Evolutionary conservation across 2,888 invertebrate genomes (phyloP), one percentile per base, ranked within the genome.

Genomic region (Chloroclystis v-ata): DNA sequence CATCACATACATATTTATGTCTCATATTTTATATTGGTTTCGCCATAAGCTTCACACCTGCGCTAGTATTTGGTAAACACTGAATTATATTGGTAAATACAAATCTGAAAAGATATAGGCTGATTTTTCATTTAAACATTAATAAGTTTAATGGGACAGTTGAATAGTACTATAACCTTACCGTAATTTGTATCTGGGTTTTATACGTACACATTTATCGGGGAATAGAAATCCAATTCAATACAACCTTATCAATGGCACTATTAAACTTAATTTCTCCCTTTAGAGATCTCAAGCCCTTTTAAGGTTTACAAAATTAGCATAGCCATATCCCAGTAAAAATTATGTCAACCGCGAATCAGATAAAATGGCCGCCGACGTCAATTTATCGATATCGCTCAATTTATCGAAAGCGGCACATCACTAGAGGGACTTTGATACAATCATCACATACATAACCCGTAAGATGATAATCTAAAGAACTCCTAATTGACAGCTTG

Each of bases 401-500:
- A 38, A 37, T 32, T 37, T 47, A 52, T 47, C 51, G 51, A 47
- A 38, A 42, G 8, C 16, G 11, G 35, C 25, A 26, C 54, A 48
- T 45, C 56, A 39, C 58, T 58, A 54, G n/a, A 35, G 43, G 45
- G 49, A 51, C 54, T 51, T 30, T 51, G 65, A 67, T 65, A 65
- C 65, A 72, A 72, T 69, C 67, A 56, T 55, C 47, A 57, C 65
- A 68, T 72, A 69, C 65, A 67, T 70, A 69, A 66, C 65, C 43
- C 38, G 46, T 52, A 47, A 62, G 77, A 78, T 74, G 70, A 62
- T 77, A 70, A 78, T 75, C 77, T 72, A 52, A 56, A 65, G 60
- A 56, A 55, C 60, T 55, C 61, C 71, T 80, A 80, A 80, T 80
- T 80, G 80, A 80, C 80, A 78, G 76, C 51, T 67, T 65, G 75